phyloP scores from a whole-genome alignment of 2,797 vertebrate species.

The Dryobates pubescens region DNA sequence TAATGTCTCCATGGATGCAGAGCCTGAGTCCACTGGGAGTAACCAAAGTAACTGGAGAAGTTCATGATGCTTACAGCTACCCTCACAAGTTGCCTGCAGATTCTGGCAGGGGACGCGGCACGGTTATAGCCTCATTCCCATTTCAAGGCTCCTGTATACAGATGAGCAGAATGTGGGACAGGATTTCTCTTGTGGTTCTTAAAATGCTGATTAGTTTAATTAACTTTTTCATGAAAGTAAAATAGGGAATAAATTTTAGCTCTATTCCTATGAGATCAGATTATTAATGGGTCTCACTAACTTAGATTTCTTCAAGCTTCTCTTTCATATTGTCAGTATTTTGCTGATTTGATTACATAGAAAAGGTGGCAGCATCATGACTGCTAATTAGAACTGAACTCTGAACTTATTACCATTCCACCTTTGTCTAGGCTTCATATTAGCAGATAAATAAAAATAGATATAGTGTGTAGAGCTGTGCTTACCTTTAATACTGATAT shows the following conservation, averaged over 20 bases:
- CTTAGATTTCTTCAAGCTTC: slow-evolving; percentile 50
- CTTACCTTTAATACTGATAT: not conserved
- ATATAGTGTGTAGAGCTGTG: not conserved
- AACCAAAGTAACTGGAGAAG: not conserved
- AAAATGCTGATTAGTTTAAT: slow-evolving; percentile 64
- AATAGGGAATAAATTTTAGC: slow-evolving; percentile 54
- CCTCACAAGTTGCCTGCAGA: not conserved
- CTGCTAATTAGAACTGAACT: slow-evolving; percentile 39
- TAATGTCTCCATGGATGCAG: not conserved
- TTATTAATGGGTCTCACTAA: slow-evolving; percentile 22
- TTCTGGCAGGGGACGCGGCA: not conserved
- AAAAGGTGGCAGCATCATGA: not conserved
- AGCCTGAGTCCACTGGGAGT: not conserved
- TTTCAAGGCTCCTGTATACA: slow-evolving; percentile 33
- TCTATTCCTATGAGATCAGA: slow-evolving; percentile 29
- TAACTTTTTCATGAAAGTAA: slow-evolving; percentile 69
- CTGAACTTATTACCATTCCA: not conserved
- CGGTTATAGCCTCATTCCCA: not conserved
- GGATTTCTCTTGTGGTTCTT: slow-evolving; percentile 52
- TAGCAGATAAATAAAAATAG: not conserved
- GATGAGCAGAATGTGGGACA: slow-evolving; percentile 57
- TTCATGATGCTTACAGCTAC: not conserved
- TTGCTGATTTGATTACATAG: slow-evolving; percentile 21
- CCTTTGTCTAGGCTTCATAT: not conserved
- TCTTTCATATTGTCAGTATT: slow-evolving; percentile 31